Evolutionary conservation across 1,140 invertebrate genomes (phyloP).

Genomic region (Drosophila auraria): DNA sequence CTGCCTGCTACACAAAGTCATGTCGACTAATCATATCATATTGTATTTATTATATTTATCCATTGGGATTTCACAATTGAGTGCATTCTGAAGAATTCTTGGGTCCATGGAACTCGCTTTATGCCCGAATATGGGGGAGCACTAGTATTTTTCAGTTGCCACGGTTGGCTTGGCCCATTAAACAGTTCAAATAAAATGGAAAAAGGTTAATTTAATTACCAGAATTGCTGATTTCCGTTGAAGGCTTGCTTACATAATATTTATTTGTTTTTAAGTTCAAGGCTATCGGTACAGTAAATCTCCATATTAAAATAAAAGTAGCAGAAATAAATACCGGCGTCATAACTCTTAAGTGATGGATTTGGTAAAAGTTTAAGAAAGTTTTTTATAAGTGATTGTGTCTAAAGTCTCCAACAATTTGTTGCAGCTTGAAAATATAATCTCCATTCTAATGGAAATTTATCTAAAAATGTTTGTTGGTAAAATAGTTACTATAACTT

Average conservation of each 20-base stretch:
- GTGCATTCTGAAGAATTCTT: constrained; percentile 50
- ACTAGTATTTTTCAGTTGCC: constrained; percentile 2
- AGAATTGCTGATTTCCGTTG: not conserved
- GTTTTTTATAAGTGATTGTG: not conserved
- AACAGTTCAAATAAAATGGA: not conserved
- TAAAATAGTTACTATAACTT: not conserved
- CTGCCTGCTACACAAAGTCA: constrained; percentile 12
- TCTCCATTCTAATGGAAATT: not conserved
- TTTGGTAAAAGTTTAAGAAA: no score
- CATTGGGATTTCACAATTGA: constrained; percentile 71
- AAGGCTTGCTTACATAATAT: not conserved
- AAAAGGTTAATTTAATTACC: constrained; percentile 19
- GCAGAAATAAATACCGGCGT: no score
- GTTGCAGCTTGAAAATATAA: no score
- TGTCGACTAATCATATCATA: constrained; percentile 72
- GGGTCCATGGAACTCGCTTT: not conserved
- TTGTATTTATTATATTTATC: constrained; percentile 57
- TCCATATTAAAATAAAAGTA: no score
- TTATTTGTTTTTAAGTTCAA: not conserved
- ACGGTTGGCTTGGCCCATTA: not conserved
- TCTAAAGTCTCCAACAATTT: not conserved
- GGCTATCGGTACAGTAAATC: no score
- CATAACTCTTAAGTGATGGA: not conserved
- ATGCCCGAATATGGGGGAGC: not conserved
- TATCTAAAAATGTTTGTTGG: not conserved